Evolutionary conservation across 2,113 vertebrate genomes (phyloP).

Genomic region (Psittacus erithacus): DNA sequence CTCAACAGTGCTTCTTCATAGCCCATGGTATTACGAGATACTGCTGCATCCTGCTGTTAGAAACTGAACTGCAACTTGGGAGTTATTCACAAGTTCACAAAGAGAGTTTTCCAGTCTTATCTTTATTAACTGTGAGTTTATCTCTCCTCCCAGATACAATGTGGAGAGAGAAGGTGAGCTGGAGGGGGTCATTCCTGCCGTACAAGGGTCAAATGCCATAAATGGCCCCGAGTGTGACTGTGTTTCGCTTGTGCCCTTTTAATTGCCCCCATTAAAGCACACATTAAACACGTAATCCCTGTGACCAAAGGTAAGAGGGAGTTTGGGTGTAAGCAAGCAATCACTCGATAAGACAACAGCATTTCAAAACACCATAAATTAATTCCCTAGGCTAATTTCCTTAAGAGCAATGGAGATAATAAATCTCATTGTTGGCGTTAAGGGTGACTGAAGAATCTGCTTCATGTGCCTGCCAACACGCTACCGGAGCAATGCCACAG

Average conservation of each 20-base stretch:
- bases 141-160: constrained; percentile 71
- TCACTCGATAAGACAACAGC: constrained; percentile 65
- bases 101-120: constrained; percentile 70
- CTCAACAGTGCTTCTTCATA: not conserved
- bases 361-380: constrained; percentile 76
- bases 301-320: constrained; percentile 78
- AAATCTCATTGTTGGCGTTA: constrained; percentile 55
- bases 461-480: not conserved
- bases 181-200: constrained; percentile 56
- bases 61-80: not conserved
- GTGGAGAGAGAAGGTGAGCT: constrained; percentile 60
- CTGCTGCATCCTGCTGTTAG: constrained; percentile 50
- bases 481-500: constrained; percentile 27
- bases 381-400: constrained; percentile 60
- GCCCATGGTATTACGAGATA: not conserved
- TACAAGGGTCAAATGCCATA: constrained; percentile 72
- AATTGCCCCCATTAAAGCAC: constrained; percentile 63
- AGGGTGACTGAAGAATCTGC: constrained; percentile 36
- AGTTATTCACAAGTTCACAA: not conserved
- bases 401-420: constrained; percentile 60
- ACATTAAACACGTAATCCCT: constrained; percentile 63
- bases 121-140: constrained; percentile 86
- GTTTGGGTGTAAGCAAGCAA: constrained; percentile 62
- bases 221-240: constrained; percentile 58
- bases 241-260: constrained; percentile 51